These are phyloP conservation scores for Craterocephalus amniculus DNA, from an alignment of 2,797 vertebrate species.

Conservation along the genomic window DNA sequence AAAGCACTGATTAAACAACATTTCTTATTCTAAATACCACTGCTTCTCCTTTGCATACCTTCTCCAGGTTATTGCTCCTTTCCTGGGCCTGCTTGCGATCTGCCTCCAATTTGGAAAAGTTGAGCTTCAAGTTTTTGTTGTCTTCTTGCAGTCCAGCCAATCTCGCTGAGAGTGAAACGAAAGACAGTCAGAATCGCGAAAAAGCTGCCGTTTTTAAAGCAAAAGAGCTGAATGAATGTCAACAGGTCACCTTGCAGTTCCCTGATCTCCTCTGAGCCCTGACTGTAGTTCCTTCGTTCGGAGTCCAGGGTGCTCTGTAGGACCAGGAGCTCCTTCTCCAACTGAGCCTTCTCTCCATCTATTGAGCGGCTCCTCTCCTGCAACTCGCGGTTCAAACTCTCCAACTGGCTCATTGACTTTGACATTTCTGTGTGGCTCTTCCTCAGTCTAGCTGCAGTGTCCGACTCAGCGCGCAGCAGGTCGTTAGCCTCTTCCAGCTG, in stretches of 20 bases:
- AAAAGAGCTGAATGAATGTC: background rate
- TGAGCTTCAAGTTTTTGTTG: conserved; percentile 90
- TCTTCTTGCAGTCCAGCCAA: conserved; percentile 93
- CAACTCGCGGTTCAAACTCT: conserved; percentile 92
- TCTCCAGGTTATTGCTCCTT: conserved; percentile 93
- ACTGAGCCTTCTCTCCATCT: conserved; percentile 88
- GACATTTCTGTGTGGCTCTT: conserved; percentile 95
- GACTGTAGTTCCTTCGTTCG: conserved; percentile 92
- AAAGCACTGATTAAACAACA: background rate
- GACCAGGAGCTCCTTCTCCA: conserved; percentile 92
- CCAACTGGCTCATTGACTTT: conserved; percentile 92
- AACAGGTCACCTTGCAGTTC: conserved; percentile 91
- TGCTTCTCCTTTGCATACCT: conserved; percentile 78
- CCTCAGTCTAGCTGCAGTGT: conserved; percentile 92
- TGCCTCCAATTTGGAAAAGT: conserved; percentile 89
- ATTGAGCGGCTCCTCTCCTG: conserved; percentile 90
- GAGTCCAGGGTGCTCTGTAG: conserved; percentile 94
- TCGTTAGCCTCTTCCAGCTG: conserved; percentile 97
- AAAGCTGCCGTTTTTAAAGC: background rate
- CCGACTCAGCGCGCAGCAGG: conserved; percentile 93
- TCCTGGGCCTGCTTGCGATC: conserved; percentile 96
- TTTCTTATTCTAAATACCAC: background rate
- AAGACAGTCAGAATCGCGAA: conserved; percentile 9
- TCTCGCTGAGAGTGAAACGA: conserved; percentile 80
- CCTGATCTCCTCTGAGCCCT: conserved; percentile 95